Conservation (phyloP, 1,140 invertebrate species). For the Argopecten irradians region DNA sequence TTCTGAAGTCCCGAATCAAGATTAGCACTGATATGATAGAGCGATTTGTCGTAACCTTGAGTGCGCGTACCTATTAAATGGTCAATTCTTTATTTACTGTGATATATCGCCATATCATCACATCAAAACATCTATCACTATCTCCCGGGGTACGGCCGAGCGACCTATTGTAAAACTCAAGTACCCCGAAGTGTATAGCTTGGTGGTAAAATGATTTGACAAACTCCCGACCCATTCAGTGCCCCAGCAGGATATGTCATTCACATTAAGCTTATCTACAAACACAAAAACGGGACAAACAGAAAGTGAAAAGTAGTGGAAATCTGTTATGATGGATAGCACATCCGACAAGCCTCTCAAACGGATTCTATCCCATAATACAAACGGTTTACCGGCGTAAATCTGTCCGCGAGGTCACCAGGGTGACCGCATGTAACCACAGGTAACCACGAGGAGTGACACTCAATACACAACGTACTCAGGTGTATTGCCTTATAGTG, state of each 20-base stretch:
- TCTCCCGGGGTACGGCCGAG: not conserved
- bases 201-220: not conserved
- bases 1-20: not conserved
- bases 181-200: not conserved
- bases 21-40: not conserved
- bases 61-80: not conserved
- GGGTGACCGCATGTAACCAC: not conserved
- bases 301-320: not conserved
- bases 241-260: not conserved
- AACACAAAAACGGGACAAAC: not conserved
- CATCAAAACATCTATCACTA: not conserved
- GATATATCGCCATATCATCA: not conserved
- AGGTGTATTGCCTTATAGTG: not conserved
- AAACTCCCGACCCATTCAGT: not conserved
- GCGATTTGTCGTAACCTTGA: not conserved
- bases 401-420: not conserved
- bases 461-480: not conserved
- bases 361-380: not conserved
- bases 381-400: not conserved
- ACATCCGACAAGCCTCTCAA: not conserved
- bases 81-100: not conserved
- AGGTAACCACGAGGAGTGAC: not conserved
- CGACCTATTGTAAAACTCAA: not conserved
- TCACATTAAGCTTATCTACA: slow-evolving; percentile 3
- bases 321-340: not conserved